A percentile compares a stretch with the other conserved stretches of the same genome.
These are phyloP conservation scores for Dicrurus megarhynchus DNA, from an alignment of 2,113 vertebrate species.

Conservation along the genomic window DNA sequence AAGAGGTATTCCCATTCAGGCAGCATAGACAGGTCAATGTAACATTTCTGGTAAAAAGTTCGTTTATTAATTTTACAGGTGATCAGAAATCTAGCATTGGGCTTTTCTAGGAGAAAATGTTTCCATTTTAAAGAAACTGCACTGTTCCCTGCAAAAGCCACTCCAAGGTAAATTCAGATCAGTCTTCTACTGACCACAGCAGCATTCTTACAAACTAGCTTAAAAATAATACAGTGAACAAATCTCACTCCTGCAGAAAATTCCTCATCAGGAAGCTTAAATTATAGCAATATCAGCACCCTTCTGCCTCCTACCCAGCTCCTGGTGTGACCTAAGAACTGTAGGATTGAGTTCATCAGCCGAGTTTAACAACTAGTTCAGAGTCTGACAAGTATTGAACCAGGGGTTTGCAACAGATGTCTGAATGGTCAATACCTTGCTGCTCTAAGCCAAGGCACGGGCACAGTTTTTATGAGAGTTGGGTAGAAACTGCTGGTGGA, in stretches of 20 bases:
- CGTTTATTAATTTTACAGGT: background rate
- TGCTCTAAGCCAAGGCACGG: background rate
- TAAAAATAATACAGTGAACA: background rate
- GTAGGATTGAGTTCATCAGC: background rate
- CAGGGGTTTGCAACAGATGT: background rate
- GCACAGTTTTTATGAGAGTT: background rate
- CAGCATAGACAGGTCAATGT: background rate
- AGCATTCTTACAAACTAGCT: background rate
- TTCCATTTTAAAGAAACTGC: background rate
- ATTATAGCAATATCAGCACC: background rate
- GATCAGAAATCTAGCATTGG: background rate
- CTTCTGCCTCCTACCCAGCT: background rate
- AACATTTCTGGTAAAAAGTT: background rate
- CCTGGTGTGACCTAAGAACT: background rate
- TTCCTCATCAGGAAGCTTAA: background rate
- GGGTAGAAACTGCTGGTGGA: background rate
- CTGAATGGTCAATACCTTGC: background rate
- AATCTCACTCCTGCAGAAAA: background rate
- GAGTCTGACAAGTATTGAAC: background rate
- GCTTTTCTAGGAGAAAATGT: background rate
- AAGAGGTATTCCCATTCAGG: background rate
- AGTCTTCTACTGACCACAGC: background rate
- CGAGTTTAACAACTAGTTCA: background rate
- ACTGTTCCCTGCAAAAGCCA: background rate
- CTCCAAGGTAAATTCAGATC: background rate